Conservation (phyloP, 1,140 invertebrate species). For the Drosophila littoralis region DNA sequence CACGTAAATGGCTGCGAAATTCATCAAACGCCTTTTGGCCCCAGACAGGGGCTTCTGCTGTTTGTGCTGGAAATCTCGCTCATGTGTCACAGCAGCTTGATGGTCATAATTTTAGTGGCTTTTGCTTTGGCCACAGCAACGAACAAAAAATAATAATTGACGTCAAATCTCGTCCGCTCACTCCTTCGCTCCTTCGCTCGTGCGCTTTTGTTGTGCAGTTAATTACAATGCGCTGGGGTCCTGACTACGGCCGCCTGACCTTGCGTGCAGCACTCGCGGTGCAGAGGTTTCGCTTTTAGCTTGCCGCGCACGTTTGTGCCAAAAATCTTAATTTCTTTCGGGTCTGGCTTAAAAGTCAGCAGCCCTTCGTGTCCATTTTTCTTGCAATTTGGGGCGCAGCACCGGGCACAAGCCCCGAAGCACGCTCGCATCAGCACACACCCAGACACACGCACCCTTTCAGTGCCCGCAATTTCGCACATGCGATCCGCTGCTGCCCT, state of each 20-base stretch:
- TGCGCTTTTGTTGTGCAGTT: constrained; percentile 64
- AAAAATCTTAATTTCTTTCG: constrained; percentile 80
- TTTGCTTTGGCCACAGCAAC: constrained; percentile 21
- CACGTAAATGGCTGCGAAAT: constrained; percentile 68
- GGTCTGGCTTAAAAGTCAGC: constrained; percentile 29
- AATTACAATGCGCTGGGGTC: constrained; percentile 58
- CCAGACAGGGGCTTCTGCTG: neutral
- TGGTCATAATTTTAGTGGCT: constrained; percentile 59
- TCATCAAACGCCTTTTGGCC: constrained; percentile 58
- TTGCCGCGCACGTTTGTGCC: constrained; percentile 74
- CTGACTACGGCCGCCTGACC: constrained; percentile 42
- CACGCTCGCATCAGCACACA: constrained; percentile 5
- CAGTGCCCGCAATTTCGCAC: constrained; percentile 2
- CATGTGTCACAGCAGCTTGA: constrained; percentile 64
- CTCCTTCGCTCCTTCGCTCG: constrained; percentile 10
- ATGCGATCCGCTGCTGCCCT: constrained; percentile 24
- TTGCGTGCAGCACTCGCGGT: constrained; percentile 70
- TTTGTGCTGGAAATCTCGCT: constrained; percentile 45
- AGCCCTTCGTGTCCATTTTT: constrained; percentile 69
- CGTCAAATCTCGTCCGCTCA: constrained; percentile 58
- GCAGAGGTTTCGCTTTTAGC: constrained; percentile 51
- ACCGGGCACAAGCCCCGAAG: constrained; percentile 14
- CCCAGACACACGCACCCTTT: constrained; percentile 2
- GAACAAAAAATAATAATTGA: constrained; percentile 64
- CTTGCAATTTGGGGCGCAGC: constrained; percentile 54